Evolutionary conservation across 2,797 vertebrate species (phyloP).

Genomic region (Scolopax rusticola): DNA sequence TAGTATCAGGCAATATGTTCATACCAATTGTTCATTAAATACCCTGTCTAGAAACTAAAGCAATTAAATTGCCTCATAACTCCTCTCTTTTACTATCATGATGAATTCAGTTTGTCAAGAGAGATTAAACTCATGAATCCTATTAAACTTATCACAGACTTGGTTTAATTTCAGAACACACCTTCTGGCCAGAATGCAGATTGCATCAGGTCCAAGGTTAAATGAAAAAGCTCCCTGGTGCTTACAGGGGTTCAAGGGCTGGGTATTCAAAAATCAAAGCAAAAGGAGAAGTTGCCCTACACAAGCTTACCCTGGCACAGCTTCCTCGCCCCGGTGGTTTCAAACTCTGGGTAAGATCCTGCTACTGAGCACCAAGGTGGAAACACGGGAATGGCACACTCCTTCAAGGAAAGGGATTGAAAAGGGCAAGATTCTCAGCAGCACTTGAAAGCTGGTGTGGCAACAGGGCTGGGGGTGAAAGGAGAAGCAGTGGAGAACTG

Average conservation of each 20-base stretch:
- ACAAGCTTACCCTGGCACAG: rapidly evolving
- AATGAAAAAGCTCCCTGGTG: neutral
- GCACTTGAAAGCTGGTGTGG: neutral
- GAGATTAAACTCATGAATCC: slow-evolving; percentile 29
- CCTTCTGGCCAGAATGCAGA: neutral
- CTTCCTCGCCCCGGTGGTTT: neutral
- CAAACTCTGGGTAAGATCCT: neutral
- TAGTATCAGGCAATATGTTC: neutral
- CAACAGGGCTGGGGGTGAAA: neutral
- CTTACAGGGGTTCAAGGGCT: neutral
- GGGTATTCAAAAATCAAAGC: neutral
- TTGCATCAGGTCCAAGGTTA: rapidly evolving
- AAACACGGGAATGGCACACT: neutral
- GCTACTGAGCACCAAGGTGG: no score
- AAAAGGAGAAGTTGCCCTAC: neutral
- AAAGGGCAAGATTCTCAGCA: neutral
- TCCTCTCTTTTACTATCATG: neutral
- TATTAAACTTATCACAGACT: neutral
- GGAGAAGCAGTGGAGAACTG: neutral
- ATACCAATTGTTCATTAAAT: neutral
- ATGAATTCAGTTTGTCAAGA: slow-evolving; percentile 19
- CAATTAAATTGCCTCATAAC: neutral
- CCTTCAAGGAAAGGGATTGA: neutral
- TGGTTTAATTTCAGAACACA: slow-evolving; percentile 1
- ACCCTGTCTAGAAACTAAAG: neutral